phyloP scores from a whole-genome alignment of 2,113 vertebrate species.

The Datnioides undecimradiatus region DNA sequence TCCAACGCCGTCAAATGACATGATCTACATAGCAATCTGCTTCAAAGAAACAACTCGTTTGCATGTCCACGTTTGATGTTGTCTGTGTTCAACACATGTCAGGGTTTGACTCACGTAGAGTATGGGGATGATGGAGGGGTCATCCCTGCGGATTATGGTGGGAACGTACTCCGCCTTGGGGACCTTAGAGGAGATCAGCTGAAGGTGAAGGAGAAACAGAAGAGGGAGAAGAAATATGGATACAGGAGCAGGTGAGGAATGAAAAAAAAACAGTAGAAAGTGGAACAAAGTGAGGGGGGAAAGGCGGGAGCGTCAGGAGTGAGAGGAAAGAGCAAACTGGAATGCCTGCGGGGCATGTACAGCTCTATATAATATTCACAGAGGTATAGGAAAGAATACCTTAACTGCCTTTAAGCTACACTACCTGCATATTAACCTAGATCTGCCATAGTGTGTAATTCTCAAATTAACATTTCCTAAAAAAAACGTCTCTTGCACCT shows the following conservation, averaged over 20 bases:
- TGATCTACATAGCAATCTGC: background rate
- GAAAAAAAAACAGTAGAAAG: background rate
- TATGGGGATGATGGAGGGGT: slow-evolving; percentile 97
- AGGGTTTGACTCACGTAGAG: slow-evolving; percentile 91
- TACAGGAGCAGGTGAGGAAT: background rate
- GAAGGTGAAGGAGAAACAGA: slow-evolving; percentile 36
- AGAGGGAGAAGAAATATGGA: background rate
- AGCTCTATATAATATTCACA: background rate
- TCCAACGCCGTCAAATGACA: background rate
- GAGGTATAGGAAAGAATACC: background rate
- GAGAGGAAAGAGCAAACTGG: background rate
- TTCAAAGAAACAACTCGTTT: background rate
- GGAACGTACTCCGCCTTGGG: slow-evolving; percentile 98
- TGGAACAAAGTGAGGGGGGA: background rate
- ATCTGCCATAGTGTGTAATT: background rate
- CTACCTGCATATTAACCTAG: background rate
- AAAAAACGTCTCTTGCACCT: background rate
- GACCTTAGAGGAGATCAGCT: slow-evolving; percentile 99
- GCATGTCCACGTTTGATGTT: background rate
- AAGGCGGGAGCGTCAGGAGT: background rate
- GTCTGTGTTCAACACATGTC: background rate
- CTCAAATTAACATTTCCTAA: background rate
- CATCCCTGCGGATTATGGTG: slow-evolving; percentile 94
- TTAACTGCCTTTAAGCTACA: background rate
- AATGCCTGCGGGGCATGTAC: background rate